Evolutionary conservation across 2,797 vertebrate genomes (phyloP).

Genomic region (Hippoglossus hippoglossus): DNA sequence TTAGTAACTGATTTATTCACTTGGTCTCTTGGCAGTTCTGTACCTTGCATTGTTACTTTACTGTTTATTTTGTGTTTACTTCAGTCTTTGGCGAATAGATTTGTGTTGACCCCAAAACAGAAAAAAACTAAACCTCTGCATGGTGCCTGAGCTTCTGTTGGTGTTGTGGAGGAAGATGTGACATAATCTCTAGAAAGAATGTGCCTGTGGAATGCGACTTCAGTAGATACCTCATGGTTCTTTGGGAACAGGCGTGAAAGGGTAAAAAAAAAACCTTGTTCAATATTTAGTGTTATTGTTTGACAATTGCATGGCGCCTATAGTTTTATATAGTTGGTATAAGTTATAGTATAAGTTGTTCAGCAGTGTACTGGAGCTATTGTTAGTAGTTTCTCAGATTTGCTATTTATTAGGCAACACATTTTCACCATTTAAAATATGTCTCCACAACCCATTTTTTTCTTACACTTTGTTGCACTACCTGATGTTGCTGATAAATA

Average conservation of each 20-base stretch:
- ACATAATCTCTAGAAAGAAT: slow-evolving; percentile 5
- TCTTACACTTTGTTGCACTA: not conserved
- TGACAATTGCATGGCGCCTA: not conserved
- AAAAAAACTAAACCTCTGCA: slow-evolving; percentile 2
- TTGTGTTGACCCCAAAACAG: slow-evolving; percentile 6
- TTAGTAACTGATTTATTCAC: slow-evolving; percentile 37
- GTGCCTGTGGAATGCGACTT: slow-evolving; percentile 17
- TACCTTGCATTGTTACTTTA: not conserved
- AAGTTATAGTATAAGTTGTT: no score
- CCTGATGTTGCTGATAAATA: not conserved
- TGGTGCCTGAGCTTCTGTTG: not conserved
- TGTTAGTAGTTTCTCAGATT: not conserved
- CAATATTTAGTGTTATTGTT: not conserved
- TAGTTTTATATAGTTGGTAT: not conserved
- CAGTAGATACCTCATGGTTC: slow-evolving; percentile 3
- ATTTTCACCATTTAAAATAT: not conserved
- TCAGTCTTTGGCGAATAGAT: not conserved
- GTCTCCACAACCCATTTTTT: not conserved
- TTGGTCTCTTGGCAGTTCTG: not conserved
- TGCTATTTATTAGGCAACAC: no score
- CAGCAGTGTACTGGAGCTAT: no score
- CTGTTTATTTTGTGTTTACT: slow-evolving; percentile 5
- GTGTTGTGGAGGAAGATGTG: not conserved
- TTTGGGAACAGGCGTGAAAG: slow-evolving; percentile 4
- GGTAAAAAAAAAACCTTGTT: not conserved